A percentile compares a stretch with the other conserved stretches of the same genome.
Evolutionary conservation across 2,888 invertebrate genomes (phyloP).

Genomic region (Habroteleia sp.): DNA sequence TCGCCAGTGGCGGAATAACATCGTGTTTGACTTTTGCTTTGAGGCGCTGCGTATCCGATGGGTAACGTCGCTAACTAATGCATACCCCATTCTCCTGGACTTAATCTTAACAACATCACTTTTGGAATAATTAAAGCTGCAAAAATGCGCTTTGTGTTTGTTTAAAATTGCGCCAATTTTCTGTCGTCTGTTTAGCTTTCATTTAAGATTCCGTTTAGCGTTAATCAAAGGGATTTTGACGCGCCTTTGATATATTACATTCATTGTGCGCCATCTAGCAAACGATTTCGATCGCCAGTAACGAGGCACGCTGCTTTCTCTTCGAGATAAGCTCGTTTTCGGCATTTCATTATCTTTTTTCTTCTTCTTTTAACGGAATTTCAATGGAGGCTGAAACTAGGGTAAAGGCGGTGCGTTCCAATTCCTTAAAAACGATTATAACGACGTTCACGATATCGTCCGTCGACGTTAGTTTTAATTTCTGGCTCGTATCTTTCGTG

Average conservation of each 20-base stretch:
- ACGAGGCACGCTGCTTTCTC: neutral
- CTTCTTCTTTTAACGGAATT: constrained; percentile 2
- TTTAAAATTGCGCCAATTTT: constrained; percentile 15
- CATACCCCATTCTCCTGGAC: too few relatives aligned
- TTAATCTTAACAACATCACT: neutral
- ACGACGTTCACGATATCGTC: constrained; percentile 8
- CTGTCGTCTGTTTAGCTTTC: constrained; percentile 21
- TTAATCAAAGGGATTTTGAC: constrained; percentile 13
- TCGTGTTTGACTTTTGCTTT: too few relatives aligned
- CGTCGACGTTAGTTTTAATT: constrained; percentile 64
- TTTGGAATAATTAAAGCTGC: constrained; percentile 15
- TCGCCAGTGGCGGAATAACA: too few relatives aligned
- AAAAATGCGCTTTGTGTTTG: constrained; percentile 14
- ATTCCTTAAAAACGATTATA: constrained; percentile 17
- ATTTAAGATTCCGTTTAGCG: constrained; percentile 7
- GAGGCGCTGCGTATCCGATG: too few relatives aligned
- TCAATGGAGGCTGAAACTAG: neutral
- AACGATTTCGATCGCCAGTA: neutral
- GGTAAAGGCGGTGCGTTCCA: constrained; percentile 8
- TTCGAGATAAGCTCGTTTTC: neutral
- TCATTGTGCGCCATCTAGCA: constrained; percentile 1
- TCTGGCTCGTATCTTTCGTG: constrained; percentile 52
- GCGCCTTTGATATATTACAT: constrained; percentile 10
- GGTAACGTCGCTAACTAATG: too few relatives aligned
- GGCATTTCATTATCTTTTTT: too few relatives aligned